These are phyloP conservation scores for Drosophila orosa DNA, from an alignment of 1,140 invertebrate genomes.

Conservation along the genomic window DNA sequence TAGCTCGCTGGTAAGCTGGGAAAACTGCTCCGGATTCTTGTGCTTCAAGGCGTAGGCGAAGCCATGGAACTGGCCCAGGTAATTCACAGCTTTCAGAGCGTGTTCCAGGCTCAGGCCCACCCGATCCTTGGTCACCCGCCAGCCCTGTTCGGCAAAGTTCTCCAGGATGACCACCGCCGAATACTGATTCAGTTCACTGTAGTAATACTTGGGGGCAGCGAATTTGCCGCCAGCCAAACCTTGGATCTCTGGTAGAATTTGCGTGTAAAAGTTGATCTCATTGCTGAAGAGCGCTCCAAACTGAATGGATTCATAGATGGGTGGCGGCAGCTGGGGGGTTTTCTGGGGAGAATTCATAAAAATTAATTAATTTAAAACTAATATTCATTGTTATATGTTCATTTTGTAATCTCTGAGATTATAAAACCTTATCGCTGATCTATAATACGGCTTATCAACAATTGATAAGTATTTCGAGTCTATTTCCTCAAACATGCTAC, in stretches of 20 bases:
- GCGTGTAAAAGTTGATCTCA: slow-evolving; percentile 69
- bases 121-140: slow-evolving; percentile 64
- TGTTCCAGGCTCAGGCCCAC: slow-evolving; percentile 53
- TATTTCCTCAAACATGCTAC: neutral
- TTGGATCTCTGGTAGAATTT: slow-evolving; percentile 65
- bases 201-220: slow-evolving; percentile 65
- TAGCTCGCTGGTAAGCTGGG: slow-evolving; percentile 39
- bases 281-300: slow-evolving; percentile 70
- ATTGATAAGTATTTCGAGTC: neutral
- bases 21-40: slow-evolving; percentile 45
- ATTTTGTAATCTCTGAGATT: neutral
- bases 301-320: slow-evolving; percentile 51
- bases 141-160: slow-evolving; percentile 64
- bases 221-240: slow-evolving; percentile 36
- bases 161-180: slow-evolving; percentile 60
- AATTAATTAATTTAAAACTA: neutral
- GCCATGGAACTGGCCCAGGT: slow-evolving; percentile 73
- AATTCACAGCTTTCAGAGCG: slow-evolving; percentile 56
- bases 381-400: neutral
- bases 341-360: slow-evolving; percentile 42
- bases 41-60: slow-evolving; percentile 68
- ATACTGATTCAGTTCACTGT: slow-evolving; percentile 52
- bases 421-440: neutral
- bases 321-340: slow-evolving; percentile 63
- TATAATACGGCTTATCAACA: neutral